Evolutionary conservation across 2,797 vertebrate genomes (phyloP).

Genomic region (Chelmon rostratus): DNA sequence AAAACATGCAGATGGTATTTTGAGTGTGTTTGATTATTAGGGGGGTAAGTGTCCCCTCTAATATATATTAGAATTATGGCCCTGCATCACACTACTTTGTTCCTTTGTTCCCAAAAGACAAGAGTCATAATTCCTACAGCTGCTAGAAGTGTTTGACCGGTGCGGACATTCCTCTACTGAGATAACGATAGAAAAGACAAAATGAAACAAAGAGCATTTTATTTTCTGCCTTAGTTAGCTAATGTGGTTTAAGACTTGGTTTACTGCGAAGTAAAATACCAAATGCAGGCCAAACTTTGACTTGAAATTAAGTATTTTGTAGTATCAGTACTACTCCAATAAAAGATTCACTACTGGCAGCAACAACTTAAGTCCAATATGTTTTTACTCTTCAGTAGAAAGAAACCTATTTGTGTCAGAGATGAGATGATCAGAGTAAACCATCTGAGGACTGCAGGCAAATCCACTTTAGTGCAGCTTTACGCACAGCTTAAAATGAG

Average conservation of each 20-base stretch:
- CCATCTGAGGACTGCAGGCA: constrained; percentile 38
- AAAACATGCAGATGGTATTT: no score
- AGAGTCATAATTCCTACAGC: background rate
- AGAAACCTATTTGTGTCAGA: background rate
- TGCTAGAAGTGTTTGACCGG: background rate
- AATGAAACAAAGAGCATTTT: background rate
- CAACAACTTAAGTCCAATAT: background rate
- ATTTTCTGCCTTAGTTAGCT: background rate
- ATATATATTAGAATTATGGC: no score
- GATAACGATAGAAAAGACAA: background rate
- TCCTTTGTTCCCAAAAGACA: background rate
- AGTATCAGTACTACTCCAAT: background rate
- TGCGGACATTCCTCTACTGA: background rate
- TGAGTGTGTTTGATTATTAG: no score
- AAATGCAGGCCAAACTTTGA: background rate
- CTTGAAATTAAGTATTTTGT: background rate
- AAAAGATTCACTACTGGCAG: background rate
- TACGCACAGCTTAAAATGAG: constrained; percentile 36
- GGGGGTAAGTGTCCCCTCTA: no score
- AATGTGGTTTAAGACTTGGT: background rate
- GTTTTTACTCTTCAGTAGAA: background rate
- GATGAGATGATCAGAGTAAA: constrained; percentile 2
- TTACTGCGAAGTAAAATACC: background rate
- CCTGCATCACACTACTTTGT: no score
- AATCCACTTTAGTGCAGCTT: constrained; percentile 26